phyloP scores from a whole-genome alignment of 2,113 vertebrate genomes.

The Thunnus maccoyii region DNA sequence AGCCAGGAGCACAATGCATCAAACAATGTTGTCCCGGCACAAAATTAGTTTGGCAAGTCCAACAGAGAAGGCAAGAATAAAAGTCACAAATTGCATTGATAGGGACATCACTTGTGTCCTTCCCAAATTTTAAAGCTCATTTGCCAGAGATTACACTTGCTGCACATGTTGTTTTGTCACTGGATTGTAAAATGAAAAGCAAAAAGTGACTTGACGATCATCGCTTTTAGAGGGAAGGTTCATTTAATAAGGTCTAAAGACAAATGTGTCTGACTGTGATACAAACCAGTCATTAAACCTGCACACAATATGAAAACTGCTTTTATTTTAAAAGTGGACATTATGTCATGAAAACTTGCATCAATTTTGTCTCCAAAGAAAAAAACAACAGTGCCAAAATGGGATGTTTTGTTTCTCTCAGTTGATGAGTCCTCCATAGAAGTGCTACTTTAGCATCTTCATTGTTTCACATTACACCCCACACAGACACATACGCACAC shows the following conservation, averaged over 20 bases:
- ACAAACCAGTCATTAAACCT: conserved; percentile 5
- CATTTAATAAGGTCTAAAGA: conserved; percentile 18
- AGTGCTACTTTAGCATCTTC: conserved; percentile 65
- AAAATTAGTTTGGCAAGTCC: conserved; percentile 68
- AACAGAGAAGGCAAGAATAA: conserved; percentile 59
- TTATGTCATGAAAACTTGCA: conserved; percentile 44
- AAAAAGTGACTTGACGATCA: conserved; percentile 29
- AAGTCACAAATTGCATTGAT: conserved; percentile 66
- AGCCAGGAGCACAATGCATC: conserved; percentile 72
- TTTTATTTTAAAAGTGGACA: conserved; percentile 44
- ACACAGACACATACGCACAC: conserved; percentile 25
- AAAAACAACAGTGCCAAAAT: conserved; percentile 53
- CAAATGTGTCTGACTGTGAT: conserved; percentile 24
- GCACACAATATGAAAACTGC: conserved; percentile 25
- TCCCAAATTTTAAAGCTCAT: conserved; percentile 62
- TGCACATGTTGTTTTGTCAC: conserved; percentile 52
- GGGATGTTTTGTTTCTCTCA: conserved; percentile 56
- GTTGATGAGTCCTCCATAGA: conserved; percentile 59
- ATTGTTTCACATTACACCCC: conserved; percentile 48
- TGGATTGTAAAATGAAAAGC: conserved; percentile 38
- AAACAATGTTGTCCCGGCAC: conserved; percentile 52
- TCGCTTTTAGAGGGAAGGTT: conserved; percentile 41
- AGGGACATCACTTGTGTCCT: conserved; percentile 64
- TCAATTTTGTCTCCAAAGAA: conserved; percentile 20
- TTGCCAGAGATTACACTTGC: conserved; percentile 49